Conservation (phyloP, 2,797 vertebrate genomes). For the Artibeus jamaicensis region DNA sequence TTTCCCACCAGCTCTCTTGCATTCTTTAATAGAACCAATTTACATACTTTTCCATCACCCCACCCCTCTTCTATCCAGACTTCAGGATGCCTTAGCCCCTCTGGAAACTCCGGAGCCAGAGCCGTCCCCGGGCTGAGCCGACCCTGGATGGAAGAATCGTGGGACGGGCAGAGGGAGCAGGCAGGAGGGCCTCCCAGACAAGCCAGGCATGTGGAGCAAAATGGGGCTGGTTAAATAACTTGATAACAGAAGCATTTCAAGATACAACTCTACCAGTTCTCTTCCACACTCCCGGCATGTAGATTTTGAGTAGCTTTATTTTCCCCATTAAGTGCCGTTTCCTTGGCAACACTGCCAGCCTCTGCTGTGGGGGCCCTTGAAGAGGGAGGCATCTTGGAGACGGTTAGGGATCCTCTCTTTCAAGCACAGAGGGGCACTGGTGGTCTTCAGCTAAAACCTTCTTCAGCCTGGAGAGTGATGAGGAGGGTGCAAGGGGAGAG, state of each 20-base stretch:
- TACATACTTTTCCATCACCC: not conserved
- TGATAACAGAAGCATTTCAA: not conserved
- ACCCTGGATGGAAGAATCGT: not conserved
- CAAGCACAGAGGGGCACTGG: not conserved
- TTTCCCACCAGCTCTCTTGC: not conserved
- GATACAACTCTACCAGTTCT: not conserved
- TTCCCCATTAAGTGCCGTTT: not conserved
- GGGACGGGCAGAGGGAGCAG: not conserved
- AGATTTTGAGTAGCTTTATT: not conserved
- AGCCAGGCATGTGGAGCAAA: not conserved
- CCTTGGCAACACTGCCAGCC: slow-evolving; percentile 26
- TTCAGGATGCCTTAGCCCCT: not conserved
- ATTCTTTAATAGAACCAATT: not conserved
- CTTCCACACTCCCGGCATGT: not conserved
- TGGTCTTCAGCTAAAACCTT: not conserved
- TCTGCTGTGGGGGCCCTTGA: not conserved
- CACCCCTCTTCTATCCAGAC: not conserved
- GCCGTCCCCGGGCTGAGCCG: not conserved
- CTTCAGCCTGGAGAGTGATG: not conserved
- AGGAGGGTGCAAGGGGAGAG: not conserved
- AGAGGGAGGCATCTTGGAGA: not conserved
- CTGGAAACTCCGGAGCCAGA: not conserved
- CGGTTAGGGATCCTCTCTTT: not conserved
- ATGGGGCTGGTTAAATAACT: not conserved
- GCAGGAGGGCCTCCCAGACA: not conserved